These are phyloP conservation scores for Leucophenga montana DNA, from an alignment of 2,888 invertebrate genomes.

Conservation along the genomic window DNA sequence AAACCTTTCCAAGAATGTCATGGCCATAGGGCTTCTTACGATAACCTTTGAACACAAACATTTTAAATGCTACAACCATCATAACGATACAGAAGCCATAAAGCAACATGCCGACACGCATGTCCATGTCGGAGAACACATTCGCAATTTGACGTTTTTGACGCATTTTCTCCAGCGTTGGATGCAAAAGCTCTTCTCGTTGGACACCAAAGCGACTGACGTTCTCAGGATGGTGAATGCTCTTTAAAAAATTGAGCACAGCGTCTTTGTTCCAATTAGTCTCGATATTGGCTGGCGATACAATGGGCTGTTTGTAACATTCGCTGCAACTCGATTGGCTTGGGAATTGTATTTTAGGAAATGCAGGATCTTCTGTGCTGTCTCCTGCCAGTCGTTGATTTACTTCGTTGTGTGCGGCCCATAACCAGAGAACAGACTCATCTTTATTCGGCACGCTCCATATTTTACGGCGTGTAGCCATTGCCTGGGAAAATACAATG, in stretches of 20 bases:
- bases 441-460: constrained; percentile 81
- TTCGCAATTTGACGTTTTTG: constrained; percentile 68
- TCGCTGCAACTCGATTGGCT: constrained; percentile 78
- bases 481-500: constrained; percentile 75
- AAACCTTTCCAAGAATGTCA: constrained; percentile 82
- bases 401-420: constrained; percentile 94
- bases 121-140: constrained; percentile 76
- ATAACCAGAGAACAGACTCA: constrained; percentile 91
- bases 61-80: constrained; percentile 83
- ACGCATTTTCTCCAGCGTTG: constrained; percentile 58
- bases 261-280: constrained; percentile 68
- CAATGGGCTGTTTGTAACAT: constrained; percentile 74
- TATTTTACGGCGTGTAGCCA: constrained; percentile 83
- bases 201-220: constrained; percentile 67
- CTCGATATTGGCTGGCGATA: constrained; percentile 41
- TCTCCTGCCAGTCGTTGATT: constrained; percentile 91
- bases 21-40: constrained; percentile 83
- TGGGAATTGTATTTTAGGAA: constrained; percentile 94
- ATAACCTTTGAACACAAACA: constrained; percentile 80
- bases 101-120: constrained; percentile 84
- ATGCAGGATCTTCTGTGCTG: constrained; percentile 89
- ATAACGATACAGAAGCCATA: constrained; percentile 84
- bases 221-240: constrained; percentile 67
- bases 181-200: constrained; percentile 57
- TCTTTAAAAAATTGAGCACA: constrained; percentile 69